Evolutionary conservation across 2,888 invertebrate genomes (phyloP).

Genomic region (Galeruca laticollis): DNA sequence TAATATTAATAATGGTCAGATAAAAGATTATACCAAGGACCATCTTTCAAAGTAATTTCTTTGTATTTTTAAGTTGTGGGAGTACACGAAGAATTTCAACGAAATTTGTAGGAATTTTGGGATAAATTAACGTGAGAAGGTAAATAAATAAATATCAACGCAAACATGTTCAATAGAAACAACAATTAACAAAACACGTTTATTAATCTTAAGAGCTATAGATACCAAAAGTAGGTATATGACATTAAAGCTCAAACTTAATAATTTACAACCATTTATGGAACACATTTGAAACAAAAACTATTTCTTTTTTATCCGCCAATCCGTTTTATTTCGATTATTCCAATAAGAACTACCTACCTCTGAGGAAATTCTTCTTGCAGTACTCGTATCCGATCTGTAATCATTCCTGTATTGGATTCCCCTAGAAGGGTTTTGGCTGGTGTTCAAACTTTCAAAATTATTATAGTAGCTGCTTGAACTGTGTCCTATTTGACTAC

Average conservation of each 20-base stretch:
- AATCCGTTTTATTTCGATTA: neutral
- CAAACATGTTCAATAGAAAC: neutral
- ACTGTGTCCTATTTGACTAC: neutral
- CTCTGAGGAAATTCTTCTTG: neutral
- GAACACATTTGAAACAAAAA: neutral
- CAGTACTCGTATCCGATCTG: neutral
- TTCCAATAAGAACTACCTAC: neutral
- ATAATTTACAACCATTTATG: neutral
- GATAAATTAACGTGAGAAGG: neutral
- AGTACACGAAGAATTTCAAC: neutral
- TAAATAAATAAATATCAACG: neutral
- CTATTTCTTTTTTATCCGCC: neutral
- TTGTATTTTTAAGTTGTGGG: too few species aligned
- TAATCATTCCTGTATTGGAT: neutral
- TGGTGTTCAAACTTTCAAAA: neutral
- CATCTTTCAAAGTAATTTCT: too few species aligned
- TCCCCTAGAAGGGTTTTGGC: too few species aligned
- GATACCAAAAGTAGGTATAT: neutral
- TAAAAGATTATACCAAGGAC: too few species aligned
- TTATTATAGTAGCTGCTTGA: neutral
- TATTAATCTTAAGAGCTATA: slow-evolving; percentile 1
- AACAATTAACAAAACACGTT: slow-evolving; percentile 4
- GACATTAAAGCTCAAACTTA: neutral
- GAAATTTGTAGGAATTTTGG: neutral
- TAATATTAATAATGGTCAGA: too few species aligned